Percentiles rank a stretch among this genome's conserved stretches.
phyloP scores from a whole-genome alignment of 2,888 invertebrate species.

The Epinotia ramella region DNA sequence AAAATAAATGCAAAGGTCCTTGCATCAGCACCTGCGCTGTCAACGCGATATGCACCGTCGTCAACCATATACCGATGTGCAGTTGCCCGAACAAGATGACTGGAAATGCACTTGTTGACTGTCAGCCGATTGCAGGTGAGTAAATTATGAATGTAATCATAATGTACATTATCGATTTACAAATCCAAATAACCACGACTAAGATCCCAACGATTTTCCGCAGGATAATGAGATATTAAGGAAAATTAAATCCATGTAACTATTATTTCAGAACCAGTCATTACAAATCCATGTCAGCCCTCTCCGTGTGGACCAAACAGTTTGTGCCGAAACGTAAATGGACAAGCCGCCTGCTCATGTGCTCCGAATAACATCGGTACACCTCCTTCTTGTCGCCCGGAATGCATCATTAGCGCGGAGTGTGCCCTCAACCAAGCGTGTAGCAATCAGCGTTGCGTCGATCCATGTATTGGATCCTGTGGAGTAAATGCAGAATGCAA shows the following conservation, averaged over 20 bases:
- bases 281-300: conserved; percentile 86
- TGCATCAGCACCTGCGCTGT: conserved; percentile 92
- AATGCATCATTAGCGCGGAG: conserved; percentile 89
- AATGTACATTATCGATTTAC: background rate
- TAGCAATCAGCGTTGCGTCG: conserved; percentile 88
- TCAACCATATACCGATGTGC: conserved; percentile 87
- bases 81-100: conserved; percentile 86
- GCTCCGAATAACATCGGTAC: conserved; percentile 86
- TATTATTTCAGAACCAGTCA: conserved; percentile 77
- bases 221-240: background rate
- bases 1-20: conserved; percentile 91
- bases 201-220: background rate
- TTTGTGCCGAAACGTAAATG: conserved; percentile 86
- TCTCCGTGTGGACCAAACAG: conserved; percentile 88
- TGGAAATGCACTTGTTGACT: conserved; percentile 89
- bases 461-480: conserved; percentile 91
- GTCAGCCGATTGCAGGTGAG: conserved; percentile 83
- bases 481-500: conserved; percentile 89
- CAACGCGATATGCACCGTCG: conserved; percentile 89
- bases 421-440: conserved; percentile 90
- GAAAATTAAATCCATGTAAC: background rate
- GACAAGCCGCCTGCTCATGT: conserved; percentile 90
- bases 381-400: conserved; percentile 89
- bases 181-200: background rate
- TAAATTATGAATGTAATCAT: conserved; percentile 30